Base-by-base conservation (phyloP, 2,113 vertebrate species). In the Leptosomus discolor region DNA sequence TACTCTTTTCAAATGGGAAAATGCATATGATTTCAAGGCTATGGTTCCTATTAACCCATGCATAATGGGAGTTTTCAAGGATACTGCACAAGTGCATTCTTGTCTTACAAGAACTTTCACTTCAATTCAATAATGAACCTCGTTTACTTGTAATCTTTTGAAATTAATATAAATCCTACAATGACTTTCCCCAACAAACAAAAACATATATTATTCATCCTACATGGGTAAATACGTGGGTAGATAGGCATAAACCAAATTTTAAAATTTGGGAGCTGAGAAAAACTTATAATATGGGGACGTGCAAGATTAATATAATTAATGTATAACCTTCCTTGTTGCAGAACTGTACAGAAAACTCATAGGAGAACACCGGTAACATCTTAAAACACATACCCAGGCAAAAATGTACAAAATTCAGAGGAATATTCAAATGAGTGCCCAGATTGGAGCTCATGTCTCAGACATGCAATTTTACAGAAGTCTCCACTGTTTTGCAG, bases 1-100 rank as follows among this genome's bases (percentile, higher is more conserved):
- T 73, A 81, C 11, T 13, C 36, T 79, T 96, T 95, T 79, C 36
- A 92, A 92, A 92, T 71, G 60, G 13, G 21, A 92, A 94, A 96
- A 95, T 80, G 22, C 46, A 53, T 94, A 69, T 54, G 43, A 80
- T 78, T 92, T 94, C 78, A 91, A 93, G 93, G 41, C 74, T 67
- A 12, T 77, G 54, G 46, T 48, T 91, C 65, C 53, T 48, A 37
- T 93, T 88, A 80, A 79, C 61, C 51, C 7, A 75, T 51, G 51
- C 7, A 56, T 64, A 95, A 74, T 17, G 45, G 54, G 29, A 76
- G 24, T 83, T 93, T 90, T 90, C 63, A 92, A 94, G 53, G 92
- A 75, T 65, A 82, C 14, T 53, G n/a, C 45, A 69, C 9, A 83
- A 87, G n/a, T 53, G 64, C 94, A 88, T 85, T 90, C 30, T 84